Base-by-base conservation (phyloP, 2,888 invertebrate species). In the Notocelia uddmanniana region DNA sequence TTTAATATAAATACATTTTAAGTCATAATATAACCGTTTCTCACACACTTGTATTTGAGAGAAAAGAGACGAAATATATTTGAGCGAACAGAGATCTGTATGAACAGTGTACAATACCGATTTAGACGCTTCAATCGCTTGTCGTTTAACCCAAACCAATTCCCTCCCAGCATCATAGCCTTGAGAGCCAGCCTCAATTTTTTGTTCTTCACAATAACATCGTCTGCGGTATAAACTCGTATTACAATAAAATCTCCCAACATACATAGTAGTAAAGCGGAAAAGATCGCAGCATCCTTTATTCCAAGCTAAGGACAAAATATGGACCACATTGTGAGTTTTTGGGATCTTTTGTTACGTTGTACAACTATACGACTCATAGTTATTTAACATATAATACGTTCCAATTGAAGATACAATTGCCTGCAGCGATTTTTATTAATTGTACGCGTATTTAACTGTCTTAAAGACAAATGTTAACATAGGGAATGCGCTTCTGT, bases 81-180 rank as follows among this genome's bases (percentile, higher is more conserved):
- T 31, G 5, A 31, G 31, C 31, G 5, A 31, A 31, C 8, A 31
- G 5, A 31, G 31, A 5, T 31, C 8, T 31, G n/a, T n/a, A n/a
- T n/a, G n/a, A n/a, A n/a, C n/a, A n/a, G n/a, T n/a, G n/a, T n/a
- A 11, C 11, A 37, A 13, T 13, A 37, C 2, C 1, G 11, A 13
- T 37, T 13, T 45, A 45, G n/a, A 0, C 45, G n/a, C 45, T 45
- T 45, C n/a, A 15, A 11, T 23, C 66, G 66, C 59, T 69, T 3
- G 11, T 60, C 10, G 50, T 60, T 78, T 79, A 69, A 0, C 37
- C 81, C 81, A 75, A 15, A 72, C 70, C 2, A 80, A 75, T 77
- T 79, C 79, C 78, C 84, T 79, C 59, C 37, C 57, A 45, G 54
- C 66, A 60, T 58, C 66, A 66, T 71, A 71, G 71, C 71, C 71